Base-by-base conservation (phyloP, 2,888 invertebrate species). In the Scrobipalpa costella region DNA sequence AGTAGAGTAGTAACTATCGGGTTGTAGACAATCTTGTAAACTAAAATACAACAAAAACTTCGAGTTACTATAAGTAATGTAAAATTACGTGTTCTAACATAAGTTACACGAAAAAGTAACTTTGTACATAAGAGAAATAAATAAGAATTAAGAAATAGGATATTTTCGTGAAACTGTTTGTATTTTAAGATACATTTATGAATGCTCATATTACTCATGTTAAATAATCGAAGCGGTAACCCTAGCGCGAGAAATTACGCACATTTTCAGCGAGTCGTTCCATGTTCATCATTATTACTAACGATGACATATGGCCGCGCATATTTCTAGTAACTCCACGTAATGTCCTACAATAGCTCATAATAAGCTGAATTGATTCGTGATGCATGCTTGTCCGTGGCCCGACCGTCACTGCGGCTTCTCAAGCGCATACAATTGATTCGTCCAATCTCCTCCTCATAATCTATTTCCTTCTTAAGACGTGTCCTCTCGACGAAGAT, bases 281-380 rank as follows among this genome's bases (percentile, higher is more conserved):
- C 57, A 50, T 57, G 61, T 63, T 58, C 47, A 66, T 63, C 57
- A 65, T 63, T 63, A 61, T 61, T 50, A 61, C 63, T 40, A 61
- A 63, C 60, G 61, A 63, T 63, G 65, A 62, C 52, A 63, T 49
- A 62, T 15, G 57, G 33, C 44, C 44, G 34, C 19, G 44, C 34
- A 62, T 62, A 64, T 64, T 65, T 65, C 60, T 61, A 65, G 33
- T 58, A 57, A 50, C 19, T 44, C 57, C 49, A 38, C 11, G 34
- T 47, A 21, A 49, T 21, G 49, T 71, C 70, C 71, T 71, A 69
- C 68, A 72, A 73, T 78, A 75, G 75, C 70, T 68, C 67, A 71
- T 71, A 77, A 76, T 74, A 68, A 69, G 71, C 72, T 76, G 69
- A 76, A 80, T 79, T 75, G 76, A 73, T 74, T 73, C 69, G 72